Conservation (phyloP, 2,888 invertebrate genomes). For the Asteroscopus sphinx region DNA sequence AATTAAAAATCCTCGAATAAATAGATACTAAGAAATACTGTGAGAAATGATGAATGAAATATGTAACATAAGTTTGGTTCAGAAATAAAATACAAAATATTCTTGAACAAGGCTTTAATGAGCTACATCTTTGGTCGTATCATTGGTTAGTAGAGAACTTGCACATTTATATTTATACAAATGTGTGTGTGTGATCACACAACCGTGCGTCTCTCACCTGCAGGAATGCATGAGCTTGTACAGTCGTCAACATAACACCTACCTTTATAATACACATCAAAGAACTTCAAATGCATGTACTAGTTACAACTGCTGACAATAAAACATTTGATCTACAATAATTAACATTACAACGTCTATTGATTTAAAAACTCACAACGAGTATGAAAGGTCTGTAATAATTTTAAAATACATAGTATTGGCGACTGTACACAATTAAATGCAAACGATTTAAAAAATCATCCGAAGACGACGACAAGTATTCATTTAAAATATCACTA, state of each 20-base stretch:
- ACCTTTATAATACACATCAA: conserved; percentile 30
- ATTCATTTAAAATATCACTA: conserved; percentile 67
- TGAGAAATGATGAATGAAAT: too few relatives aligned
- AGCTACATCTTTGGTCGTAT: conserved; percentile 92
- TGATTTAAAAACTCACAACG: conserved; percentile 28
- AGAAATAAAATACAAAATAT: conserved; percentile 68
- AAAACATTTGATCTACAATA: conserved; percentile 38
- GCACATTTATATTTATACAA: conserved; percentile 72
- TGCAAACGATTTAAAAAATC: conserved; percentile 66
- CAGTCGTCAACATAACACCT: conserved; percentile 60
- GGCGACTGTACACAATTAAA: conserved; percentile 72
- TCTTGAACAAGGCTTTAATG: conserved; percentile 86
- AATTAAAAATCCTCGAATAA: too few relatives aligned
- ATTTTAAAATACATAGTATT: conserved; percentile 41
- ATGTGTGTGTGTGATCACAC: conserved; percentile 60
- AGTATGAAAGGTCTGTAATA: conserved; percentile 25
- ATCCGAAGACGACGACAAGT: conserved; percentile 61
- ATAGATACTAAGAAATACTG: too few relatives aligned
- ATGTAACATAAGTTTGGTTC: conserved; percentile 1
- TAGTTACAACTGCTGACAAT: conserved; percentile 47
- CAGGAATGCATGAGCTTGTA: conserved; percentile 77
- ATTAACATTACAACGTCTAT: conserved; percentile 46
- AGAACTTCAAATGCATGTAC: conserved; percentile 35
- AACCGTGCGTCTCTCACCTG: conserved; percentile 63
- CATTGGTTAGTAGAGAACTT: conserved; percentile 89